Evolutionary conservation across 2,888 invertebrate genomes (phyloP).

Genomic region (Himalopsyche kuldschensis): DNA sequence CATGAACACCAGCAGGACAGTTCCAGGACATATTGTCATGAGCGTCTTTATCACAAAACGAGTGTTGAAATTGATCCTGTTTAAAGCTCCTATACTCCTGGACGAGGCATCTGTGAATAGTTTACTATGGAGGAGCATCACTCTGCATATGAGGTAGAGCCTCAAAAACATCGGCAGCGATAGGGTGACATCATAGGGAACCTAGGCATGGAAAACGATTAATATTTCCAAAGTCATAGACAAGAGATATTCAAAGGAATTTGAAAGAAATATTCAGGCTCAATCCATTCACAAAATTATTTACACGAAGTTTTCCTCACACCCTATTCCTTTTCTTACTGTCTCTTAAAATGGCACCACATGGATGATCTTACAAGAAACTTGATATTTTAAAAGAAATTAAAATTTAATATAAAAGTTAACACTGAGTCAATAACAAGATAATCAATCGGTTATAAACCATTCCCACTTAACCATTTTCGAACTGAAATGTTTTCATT

Average conservation of each 20-base stretch:
- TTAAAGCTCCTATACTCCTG: slow-evolving; percentile 94
- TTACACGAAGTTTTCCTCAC: no score
- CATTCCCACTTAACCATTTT: no score
- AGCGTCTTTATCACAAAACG: slow-evolving; percentile 87
- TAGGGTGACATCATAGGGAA: slow-evolving; percentile 95
- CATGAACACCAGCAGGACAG: slow-evolving; percentile 97
- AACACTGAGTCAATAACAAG: no score
- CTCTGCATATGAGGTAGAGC: slow-evolving; percentile 98
- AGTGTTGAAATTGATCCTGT: slow-evolving; percentile 98
- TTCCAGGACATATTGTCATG: slow-evolving; percentile 99
- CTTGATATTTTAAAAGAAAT: no score
- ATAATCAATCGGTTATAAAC: no score
- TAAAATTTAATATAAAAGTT: no score
- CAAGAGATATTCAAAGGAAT: neutral
- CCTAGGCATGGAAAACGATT: slow-evolving; percentile 50
- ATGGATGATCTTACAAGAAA: no score
- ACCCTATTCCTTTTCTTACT: no score
- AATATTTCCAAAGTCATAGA: neutral
- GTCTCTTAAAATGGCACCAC: no score
- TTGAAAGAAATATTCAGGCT: no score
- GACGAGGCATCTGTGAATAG: slow-evolving; percentile 99
- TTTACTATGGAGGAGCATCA: slow-evolving; percentile 99
- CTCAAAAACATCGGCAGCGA: slow-evolving; percentile 99
- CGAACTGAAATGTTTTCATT: no score
- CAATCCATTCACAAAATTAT: no score